Conservation (phyloP, 2,113 vertebrate species). For the Varanus komodoensis region DNA sequence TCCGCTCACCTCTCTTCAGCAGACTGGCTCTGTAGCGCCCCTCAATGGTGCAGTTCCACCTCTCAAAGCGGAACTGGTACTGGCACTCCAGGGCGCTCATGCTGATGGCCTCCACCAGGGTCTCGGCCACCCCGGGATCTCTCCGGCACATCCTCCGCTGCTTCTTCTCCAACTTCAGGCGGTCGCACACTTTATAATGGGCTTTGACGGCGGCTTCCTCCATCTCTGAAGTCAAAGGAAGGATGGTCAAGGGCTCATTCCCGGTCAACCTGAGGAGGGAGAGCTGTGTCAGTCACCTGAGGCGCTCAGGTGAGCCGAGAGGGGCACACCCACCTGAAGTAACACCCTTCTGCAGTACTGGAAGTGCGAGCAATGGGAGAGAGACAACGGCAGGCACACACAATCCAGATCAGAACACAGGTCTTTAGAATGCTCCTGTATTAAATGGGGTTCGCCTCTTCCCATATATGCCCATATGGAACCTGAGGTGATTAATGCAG, state of each 20-base stretch:
- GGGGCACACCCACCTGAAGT: background rate
- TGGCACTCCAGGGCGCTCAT: conserved; percentile 97
- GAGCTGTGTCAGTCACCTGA: fast-evolving
- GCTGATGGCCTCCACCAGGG: conserved; percentile 95
- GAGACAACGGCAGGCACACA: no score
- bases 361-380: no score
- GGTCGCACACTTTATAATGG: conserved; percentile 97
- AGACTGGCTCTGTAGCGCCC: conserved; percentile 92
- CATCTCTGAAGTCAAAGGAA: conserved; percentile 91
- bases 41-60: conserved; percentile 98
- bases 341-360: background rate
- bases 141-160: conserved; percentile 96
- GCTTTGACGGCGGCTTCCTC: conserved; percentile 89
- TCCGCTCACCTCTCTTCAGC: conserved; percentile 87
- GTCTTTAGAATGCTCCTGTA: no score
- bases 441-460: no score
- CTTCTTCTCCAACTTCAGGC: conserved; percentile 97
- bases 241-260: conserved; percentile 95
- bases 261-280: conserved; percentile 86
- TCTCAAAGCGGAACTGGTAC: conserved; percentile 97
- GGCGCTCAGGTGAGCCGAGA: fast-evolving
- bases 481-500: no score
- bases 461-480: no score
- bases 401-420: no score
- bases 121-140: conserved; percentile 95